Conservation (phyloP, 2,888 invertebrate species). For the Pocota personata region DNA sequence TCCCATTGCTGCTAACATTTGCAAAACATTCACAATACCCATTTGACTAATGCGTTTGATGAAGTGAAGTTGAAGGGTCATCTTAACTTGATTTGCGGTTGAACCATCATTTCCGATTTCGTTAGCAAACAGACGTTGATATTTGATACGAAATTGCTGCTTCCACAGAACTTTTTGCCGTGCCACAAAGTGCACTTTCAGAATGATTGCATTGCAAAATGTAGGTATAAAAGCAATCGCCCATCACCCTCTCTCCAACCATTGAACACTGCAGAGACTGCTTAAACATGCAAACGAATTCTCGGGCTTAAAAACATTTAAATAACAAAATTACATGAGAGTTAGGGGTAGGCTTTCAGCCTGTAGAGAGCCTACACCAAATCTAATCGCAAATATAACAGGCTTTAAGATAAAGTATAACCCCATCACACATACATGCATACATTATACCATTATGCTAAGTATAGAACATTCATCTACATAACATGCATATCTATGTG, state of each 20-base stretch:
- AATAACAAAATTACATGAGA: constrained; percentile 66
- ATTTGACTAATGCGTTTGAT: not conserved
- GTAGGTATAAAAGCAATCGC: constrained; percentile 22
- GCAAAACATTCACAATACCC: not conserved
- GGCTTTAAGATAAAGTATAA: constrained; percentile 70
- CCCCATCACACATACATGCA: constrained; percentile 48
- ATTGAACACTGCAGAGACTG: constrained; percentile 59
- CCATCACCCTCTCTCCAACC: not conserved
- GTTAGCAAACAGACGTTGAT: not conserved
- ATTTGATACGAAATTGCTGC: constrained; percentile 21
- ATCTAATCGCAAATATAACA: constrained; percentile 70
- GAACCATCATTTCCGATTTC: constrained; percentile 22
- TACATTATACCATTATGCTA: constrained; percentile 12
- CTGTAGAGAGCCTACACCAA: constrained; percentile 43
- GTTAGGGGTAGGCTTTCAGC: not conserved
- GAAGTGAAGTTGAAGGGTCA: not conserved
- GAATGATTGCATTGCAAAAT: constrained; percentile 50
- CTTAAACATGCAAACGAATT: constrained; percentile 68
- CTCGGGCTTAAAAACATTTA: constrained; percentile 67
- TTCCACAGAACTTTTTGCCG: not conserved
- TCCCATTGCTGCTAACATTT: too few species aligned
- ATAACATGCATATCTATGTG: constrained; percentile 54
- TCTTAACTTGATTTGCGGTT: constrained; percentile 13
- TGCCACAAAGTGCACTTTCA: constrained; percentile 12
- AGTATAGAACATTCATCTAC: constrained; percentile 36